Evolutionary conservation across 2,888 invertebrate species (phyloP), one percentile per base, ranked within the genome.

Genomic region (Kuschelorhynchus macadamiae): DNA sequence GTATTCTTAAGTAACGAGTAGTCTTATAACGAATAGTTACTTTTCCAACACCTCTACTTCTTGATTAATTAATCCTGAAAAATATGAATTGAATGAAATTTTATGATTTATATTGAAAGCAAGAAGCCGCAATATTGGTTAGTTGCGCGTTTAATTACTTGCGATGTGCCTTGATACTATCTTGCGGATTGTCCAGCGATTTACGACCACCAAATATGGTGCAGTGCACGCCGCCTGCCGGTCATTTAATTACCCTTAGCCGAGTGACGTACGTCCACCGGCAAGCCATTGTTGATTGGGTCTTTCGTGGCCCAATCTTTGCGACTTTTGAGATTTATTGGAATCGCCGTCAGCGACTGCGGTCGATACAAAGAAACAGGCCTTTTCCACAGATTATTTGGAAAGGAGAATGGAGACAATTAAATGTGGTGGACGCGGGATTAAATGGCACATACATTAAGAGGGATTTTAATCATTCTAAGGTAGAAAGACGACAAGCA

Each of bases 171-270:
- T 25, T 41, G 60, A 60, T 60, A 60, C 60, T 39, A 60, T 60
- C 60, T 60, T 49, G 47, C 50, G 57, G 57, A 65, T 65, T 65
- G 55, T 50, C 57, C 42, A 44, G 70, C 71, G 73, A 73, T 73
- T 73, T 73, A 73, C 66, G 73, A 56, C 39, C 60, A 55, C 73
- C 73, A 68, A 71, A 71, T 72, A 72, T 71, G 73, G 72, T 70
- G 67, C 67, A 70, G 60, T 61, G 65, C 55, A 60, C 65, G 68
- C 73, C 73, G 73, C 71, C 70, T 67, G 49, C 30, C 67, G 60
- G 67, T 65, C 70, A 66, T 68, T 73, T 73, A 73, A 73, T 73
- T 73, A 73, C 73, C 71, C 39, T 39, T 57, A 33, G 42, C 46
- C 62, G 67, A 66, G 67, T 71, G 71, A 71, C 71, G 71, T 69